Conservation (phyloP, 2,888 invertebrate species). For the Heliconius ethilla region DNA sequence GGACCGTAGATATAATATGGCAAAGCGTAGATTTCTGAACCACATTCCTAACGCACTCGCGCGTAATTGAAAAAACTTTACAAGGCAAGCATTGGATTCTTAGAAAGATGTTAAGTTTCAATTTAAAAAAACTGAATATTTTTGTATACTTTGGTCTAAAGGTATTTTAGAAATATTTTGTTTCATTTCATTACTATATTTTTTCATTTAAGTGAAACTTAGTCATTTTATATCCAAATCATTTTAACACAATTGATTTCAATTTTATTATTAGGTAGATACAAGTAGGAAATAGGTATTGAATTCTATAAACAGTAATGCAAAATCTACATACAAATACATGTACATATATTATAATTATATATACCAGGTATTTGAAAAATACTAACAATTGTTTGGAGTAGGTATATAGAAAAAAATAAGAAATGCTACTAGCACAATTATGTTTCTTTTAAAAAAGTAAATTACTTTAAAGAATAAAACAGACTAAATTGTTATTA, state of each 20-base stretch:
- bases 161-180: background rate
- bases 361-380: background rate
- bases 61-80: conserved; percentile 44
- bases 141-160: conserved; percentile 30
- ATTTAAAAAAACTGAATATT: conserved; percentile 40
- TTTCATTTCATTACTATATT: background rate
- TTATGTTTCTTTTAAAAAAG: background rate
- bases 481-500: background rate
- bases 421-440: background rate
- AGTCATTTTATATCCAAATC: too few species aligned
- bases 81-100: conserved; percentile 43
- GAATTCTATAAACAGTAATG: too few species aligned
- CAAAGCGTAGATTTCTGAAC: conserved; percentile 32
- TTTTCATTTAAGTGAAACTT: too few species aligned
- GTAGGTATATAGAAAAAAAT: background rate
- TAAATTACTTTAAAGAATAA: conserved; percentile 1
- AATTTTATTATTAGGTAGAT: too few species aligned
- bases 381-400: background rate
- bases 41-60: conserved; percentile 45
- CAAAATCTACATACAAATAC: background rate
- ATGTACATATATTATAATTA: background rate
- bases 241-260: too few species aligned
- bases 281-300: too few species aligned
- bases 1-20: conserved; percentile 30
- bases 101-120: conserved; percentile 38